Conservation (phyloP, 1,140 invertebrate species). For the Papilio helenus region DNA sequence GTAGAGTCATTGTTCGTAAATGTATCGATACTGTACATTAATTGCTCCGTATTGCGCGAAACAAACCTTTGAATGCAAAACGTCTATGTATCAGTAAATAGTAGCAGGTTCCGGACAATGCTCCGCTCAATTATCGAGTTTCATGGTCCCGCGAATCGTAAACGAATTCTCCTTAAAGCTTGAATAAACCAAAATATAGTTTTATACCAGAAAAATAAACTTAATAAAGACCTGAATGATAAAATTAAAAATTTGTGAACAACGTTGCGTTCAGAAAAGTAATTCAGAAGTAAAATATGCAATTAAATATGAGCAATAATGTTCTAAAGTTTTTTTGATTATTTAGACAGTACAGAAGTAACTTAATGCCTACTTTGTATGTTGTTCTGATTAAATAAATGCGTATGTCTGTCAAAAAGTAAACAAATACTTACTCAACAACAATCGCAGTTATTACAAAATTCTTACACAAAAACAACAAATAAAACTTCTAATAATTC, state of each 20-base stretch:
- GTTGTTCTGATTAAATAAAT: background rate
- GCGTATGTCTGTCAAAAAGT: background rate
- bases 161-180: slow-evolving; percentile 1
- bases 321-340: background rate
- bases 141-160: background rate
- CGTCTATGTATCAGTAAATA: slow-evolving; percentile 4
- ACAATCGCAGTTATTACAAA: slow-evolving; percentile 49
- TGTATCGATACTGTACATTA: background rate
- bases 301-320: no score
- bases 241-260: background rate
- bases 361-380: background rate
- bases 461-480: slow-evolving; percentile 52
- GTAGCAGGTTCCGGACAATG: background rate
- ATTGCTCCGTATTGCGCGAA: background rate
- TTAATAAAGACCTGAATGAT: background rate
- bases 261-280: no score
- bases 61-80: background rate
- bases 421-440: slow-evolving; percentile 52
- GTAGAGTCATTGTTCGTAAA: background rate
- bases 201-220: background rate
- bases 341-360: background rate
- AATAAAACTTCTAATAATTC: slow-evolving; percentile 53
- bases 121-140: background rate
- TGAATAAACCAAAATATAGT: background rate
- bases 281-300: background rate